A percentile compares a stretch with the other conserved stretches of the same genome.
Evolutionary conservation across 2,797 vertebrate species (phyloP).

Genomic region (Gymnopithys bicolor): DNA sequence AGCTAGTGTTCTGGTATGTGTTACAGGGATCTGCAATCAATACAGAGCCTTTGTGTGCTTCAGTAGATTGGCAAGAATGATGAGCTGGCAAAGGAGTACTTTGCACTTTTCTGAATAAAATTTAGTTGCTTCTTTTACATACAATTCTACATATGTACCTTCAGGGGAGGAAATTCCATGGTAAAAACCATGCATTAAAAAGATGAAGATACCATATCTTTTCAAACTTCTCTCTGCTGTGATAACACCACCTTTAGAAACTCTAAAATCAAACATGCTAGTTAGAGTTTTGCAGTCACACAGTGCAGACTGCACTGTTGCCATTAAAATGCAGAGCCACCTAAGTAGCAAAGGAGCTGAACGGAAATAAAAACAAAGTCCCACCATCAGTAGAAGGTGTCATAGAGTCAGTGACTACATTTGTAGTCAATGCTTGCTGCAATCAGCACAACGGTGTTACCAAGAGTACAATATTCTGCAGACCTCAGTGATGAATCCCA

Average conservation of each 20-base stretch:
- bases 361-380: not conserved
- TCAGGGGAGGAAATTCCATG: not conserved
- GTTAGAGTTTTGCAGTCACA: not conserved
- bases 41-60: not conserved
- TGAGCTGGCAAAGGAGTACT: not conserved
- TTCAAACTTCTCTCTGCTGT: not conserved
- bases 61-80: not conserved
- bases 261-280: not conserved
- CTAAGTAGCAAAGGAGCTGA: not conserved
- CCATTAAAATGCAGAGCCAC: not conserved
- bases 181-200: not conserved
- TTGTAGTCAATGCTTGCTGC: not conserved
- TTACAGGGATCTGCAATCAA: constrained; percentile 4
- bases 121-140: not conserved
- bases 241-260: not conserved
- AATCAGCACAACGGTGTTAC: not conserved
- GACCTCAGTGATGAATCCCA: not conserved
- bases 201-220: not conserved
- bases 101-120: not conserved
- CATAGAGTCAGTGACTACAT: not conserved
- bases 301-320: not conserved
- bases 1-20: not conserved
- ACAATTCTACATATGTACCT: not conserved
- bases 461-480: not conserved
- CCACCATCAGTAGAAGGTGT: not conserved